A percentile compares a stretch with the other conserved stretches of the same genome.
These are phyloP conservation scores for Eledona agricola DNA, from an alignment of 2,888 invertebrate species.

Conservation along the genomic window DNA sequence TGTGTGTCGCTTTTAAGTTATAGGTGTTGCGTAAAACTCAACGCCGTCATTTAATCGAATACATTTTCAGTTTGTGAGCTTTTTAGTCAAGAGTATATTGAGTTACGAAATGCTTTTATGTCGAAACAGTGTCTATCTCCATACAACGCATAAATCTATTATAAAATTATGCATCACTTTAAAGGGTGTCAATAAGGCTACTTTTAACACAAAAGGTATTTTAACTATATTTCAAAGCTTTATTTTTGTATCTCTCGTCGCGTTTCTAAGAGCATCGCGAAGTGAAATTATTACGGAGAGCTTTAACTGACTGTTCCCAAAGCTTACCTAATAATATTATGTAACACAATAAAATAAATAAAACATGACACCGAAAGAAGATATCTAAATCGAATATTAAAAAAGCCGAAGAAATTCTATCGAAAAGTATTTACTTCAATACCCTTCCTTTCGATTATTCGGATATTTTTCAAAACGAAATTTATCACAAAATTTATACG, in stretches of 20 bases:
- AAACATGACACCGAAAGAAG: constrained; percentile 10
- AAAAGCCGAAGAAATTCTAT: constrained; percentile 22
- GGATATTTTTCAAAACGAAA: constrained; percentile 1
- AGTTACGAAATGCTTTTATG: constrained; percentile 57
- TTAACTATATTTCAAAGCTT: constrained; percentile 34
- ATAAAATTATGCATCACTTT: constrained; percentile 57
- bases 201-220: constrained; percentile 50
- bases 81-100: constrained; percentile 54
- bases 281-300: constrained; percentile 30
- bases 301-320: constrained; percentile 23
- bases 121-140: constrained; percentile 55
- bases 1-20: constrained; percentile 6
- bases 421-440: constrained; percentile 13
- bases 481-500: constrained; percentile 9
- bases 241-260: constrained; percentile 36
- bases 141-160: constrained; percentile 57
- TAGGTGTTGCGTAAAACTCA: constrained; percentile 12
- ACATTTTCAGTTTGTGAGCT: constrained; percentile 53
- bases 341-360: constrained; percentile 28
- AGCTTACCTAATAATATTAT: constrained; percentile 28
- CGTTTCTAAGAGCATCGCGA: constrained; percentile 31
- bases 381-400: constrained; percentile 26
- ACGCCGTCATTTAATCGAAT: constrained; percentile 37
- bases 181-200: constrained; percentile 57
- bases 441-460: constrained; percentile 5